Conservation (phyloP, 2,888 invertebrate species). For the Ditula angustiorana region DNA sequence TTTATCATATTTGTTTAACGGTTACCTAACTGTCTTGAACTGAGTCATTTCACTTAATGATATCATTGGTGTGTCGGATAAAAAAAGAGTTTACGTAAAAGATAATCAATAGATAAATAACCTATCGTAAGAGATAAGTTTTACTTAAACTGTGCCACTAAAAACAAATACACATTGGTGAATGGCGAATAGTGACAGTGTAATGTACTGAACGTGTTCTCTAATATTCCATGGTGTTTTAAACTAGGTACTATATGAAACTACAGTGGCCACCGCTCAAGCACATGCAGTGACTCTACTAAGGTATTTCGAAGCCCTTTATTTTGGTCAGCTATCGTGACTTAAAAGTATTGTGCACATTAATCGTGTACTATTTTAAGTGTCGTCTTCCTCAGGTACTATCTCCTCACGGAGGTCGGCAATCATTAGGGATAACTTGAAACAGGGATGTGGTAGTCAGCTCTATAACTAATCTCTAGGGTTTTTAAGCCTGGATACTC, state of each 20-base stretch:
- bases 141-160: slow-evolving; percentile 2
- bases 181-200: not conserved
- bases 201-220: not conserved
- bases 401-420: too few species aligned
- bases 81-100: slow-evolving; percentile 2
- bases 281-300: not conserved
- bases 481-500: too few species aligned
- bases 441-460: too few species aligned
- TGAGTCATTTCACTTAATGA: not conserved
- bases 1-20: too few species aligned
- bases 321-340: not conserved
- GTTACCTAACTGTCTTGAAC: not conserved
- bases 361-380: too few species aligned
- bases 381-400: too few species aligned
- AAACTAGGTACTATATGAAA: not conserved
- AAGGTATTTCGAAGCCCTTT: not conserved
- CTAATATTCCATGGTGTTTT: not conserved
- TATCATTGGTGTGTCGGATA: slow-evolving; percentile 4
- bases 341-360: too few species aligned
- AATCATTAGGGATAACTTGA: too few species aligned
- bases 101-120: slow-evolving; percentile 29
- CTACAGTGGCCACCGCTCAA: not conserved
- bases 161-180: slow-evolving; percentile 11
- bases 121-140: slow-evolving; percentile 26
- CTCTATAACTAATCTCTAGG: too few species aligned